Conservation (phyloP, 2,113 vertebrate species). For the Irena cyanogastra region DNA sequence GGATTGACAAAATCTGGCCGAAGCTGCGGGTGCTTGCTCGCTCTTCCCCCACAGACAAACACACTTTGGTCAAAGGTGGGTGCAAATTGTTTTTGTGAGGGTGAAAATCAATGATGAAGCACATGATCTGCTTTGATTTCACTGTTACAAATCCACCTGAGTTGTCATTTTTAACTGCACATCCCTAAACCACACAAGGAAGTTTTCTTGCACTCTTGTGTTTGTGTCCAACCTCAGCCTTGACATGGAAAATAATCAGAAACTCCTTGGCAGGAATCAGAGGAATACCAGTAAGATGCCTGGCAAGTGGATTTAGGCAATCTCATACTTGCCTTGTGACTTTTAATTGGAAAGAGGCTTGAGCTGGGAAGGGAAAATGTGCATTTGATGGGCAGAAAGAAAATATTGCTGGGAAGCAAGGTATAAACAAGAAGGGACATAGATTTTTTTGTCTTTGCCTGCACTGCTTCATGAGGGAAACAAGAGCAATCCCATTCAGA, state of each 20-base stretch:
- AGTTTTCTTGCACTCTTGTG: background rate
- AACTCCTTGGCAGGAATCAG: background rate
- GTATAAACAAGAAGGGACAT: background rate
- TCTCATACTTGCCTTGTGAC: background rate
- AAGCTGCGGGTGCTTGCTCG: slow-evolving; percentile 94
- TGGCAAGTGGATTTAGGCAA: background rate
- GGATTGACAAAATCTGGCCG: slow-evolving; percentile 98
- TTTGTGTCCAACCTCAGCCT: background rate
- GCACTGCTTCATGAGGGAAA: background rate
- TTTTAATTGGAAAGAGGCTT: background rate
- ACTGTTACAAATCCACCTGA: background rate
- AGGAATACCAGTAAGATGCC: background rate
- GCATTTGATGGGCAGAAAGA: background rate
- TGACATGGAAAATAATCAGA: background rate
- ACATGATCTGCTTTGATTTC: background rate
- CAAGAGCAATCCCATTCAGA: background rate
- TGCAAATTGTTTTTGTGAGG: background rate
- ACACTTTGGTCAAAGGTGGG: slow-evolving; percentile 96
- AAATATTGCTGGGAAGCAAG: background rate
- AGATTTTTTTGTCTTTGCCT: background rate
- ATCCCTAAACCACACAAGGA: background rate
- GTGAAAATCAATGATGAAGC: background rate
- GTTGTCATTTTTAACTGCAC: background rate
- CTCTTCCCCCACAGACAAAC: slow-evolving; percentile 96
- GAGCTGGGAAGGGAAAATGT: background rate